A percentile compares a stretch with the other conserved stretches of the same genome.
phyloP scores from a whole-genome alignment of 1,140 invertebrate species.

The Procambarus clarkii region DNA sequence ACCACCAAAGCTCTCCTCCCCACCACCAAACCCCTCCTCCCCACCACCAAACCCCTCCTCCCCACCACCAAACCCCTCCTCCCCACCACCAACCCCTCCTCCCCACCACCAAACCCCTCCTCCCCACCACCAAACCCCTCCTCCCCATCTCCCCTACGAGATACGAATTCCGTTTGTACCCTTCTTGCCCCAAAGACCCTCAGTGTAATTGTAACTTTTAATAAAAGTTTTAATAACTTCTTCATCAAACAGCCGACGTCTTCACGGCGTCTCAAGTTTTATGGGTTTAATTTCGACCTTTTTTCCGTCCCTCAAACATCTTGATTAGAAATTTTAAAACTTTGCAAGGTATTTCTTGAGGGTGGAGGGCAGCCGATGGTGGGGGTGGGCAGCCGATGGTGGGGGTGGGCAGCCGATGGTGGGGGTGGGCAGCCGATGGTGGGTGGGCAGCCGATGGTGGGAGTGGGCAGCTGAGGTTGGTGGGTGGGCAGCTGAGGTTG shows the following conservation, averaged over 20 bases:
- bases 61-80: too few species aligned
- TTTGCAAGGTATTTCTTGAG: constrained; percentile 55
- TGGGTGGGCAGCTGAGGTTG: too few species aligned
- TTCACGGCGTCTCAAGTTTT: constrained; percentile 66
- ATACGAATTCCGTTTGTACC: neutral
- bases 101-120: too few species aligned
- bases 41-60: too few species aligned
- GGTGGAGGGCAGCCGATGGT: neutral
- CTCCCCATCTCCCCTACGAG: neutral
- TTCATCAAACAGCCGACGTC: constrained; percentile 65
- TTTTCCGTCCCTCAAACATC: constrained; percentile 58
- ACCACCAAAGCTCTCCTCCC: too few species aligned
- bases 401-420: too few species aligned
- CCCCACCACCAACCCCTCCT: too few species aligned
- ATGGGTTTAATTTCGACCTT: constrained; percentile 61
- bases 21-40: too few species aligned
- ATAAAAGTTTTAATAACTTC: constrained; percentile 68
- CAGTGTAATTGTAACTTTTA: constrained; percentile 69
- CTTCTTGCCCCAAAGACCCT: neutral
- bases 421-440: neutral
- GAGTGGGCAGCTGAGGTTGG: too few species aligned
- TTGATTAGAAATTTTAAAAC: constrained; percentile 67
- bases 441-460: too few species aligned
- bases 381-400: too few species aligned
- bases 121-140: neutral